Base-by-base conservation (phyloP, 2,888 invertebrate species). In the Drosophila buzzatii region DNA sequence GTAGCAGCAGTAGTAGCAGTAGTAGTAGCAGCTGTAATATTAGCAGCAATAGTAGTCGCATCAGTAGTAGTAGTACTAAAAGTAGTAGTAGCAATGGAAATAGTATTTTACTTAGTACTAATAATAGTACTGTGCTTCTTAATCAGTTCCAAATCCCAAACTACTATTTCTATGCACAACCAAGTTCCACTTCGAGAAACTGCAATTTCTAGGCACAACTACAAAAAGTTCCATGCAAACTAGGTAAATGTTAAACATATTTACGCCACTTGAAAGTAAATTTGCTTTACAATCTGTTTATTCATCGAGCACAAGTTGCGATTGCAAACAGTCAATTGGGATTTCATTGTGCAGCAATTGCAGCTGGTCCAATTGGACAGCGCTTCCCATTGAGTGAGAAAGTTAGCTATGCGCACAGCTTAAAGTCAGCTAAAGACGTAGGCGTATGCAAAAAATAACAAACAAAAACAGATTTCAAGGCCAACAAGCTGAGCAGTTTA, bases 291-390 rank as follows among this genome's bases (percentile, higher is more conserved):
- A 20, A 27, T n/a, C 47, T 10, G 14, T 23, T 7, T 18, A 23
- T 14, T 14, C 45, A 47, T 16, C 9, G 8, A 9, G 27, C 16
- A 16, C 49, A 18, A 33, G 31, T 33, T n/a, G 12, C 12, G n/a
- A 51, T 51, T 49, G 27, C n/a, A 31, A 49, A n/a, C n/a, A n/a
- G 9, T 47, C 47, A 27, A 27, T 47, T 31, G n/a, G 31, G n/a
- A 6, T 31, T 10, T 10, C 31, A n/a, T 47, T 16, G 47, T n/a
- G 49, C 45, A 23, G 14, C 44, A 20, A 6, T 39, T 39, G 37
- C 20, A 45, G 20, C 45, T 45, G 45, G 7, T 45, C 45, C 23
- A 45, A 23, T 45, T 45, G 45, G 23, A 47, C 16, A 16, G 8
- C 16, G 16, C 16, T 8, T 0, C 8, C 16, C 47, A 47, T 8